phyloP scores from a whole-genome alignment of 1,140 invertebrate species.

The Gryllus bimaculatus region DNA sequence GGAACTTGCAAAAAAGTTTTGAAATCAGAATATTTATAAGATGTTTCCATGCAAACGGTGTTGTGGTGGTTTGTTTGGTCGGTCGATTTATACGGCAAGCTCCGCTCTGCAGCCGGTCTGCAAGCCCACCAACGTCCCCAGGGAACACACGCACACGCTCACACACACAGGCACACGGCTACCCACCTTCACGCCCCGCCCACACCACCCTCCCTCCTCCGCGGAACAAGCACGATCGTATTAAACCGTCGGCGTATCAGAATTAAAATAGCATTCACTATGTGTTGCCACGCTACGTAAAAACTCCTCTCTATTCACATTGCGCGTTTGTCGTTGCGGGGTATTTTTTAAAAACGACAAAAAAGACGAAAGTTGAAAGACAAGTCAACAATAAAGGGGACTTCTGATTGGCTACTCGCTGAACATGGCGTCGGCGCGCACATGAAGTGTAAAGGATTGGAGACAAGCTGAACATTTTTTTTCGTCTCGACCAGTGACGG shows the following conservation, averaged over 20 bases:
- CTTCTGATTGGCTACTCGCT: not conserved
- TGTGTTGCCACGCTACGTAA: not conserved
- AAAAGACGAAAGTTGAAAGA: not conserved
- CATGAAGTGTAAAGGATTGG: not conserved
- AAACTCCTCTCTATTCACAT: not conserved
- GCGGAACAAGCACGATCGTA: not conserved
- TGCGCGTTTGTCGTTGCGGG: not conserved
- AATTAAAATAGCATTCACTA: constrained; percentile 2
- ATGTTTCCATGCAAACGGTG: constrained; percentile 1
- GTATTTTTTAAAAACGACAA: not conserved
- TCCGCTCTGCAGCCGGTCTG: not conserved
- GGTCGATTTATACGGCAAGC: not conserved
- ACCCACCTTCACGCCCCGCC: not conserved
- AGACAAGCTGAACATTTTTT: not conserved
- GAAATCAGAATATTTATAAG: constrained; percentile 2
- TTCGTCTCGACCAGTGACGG: not conserved
- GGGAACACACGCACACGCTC: no score
- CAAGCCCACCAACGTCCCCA: no score
- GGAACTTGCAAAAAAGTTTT: not conserved
- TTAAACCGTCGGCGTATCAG: not conserved
- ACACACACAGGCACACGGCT: not conserved
- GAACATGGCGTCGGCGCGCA: not conserved
- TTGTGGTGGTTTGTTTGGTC: not conserved
- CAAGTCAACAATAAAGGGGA: not conserved
- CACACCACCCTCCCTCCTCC: not conserved